Evolutionary conservation across 2,113 vertebrate species (phyloP), one percentile per base, ranked within the genome.

Genomic region (Siniperca knerii): DNA sequence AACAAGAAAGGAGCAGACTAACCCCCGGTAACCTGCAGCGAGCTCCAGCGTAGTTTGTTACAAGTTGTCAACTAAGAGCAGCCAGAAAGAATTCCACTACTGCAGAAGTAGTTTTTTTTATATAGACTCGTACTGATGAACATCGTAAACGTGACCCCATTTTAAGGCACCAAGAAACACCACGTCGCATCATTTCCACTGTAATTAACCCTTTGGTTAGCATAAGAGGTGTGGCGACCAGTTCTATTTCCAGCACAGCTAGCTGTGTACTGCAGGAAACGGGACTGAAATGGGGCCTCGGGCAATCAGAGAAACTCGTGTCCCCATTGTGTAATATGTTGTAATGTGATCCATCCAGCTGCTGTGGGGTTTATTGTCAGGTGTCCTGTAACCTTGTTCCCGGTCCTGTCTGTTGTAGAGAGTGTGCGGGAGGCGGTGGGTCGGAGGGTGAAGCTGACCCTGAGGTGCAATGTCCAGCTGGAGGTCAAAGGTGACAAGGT

Each of bases 401-500:
- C 16, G 2, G 8, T 20, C 2, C 25, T 33, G 35, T 86, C 60
- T 77, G 76, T 57, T 91, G 60, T 25, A 96, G 96, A 95, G 87
- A 95, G 96, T 2, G 93, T 98, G 84, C 97, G 96, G 93, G 98
- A 99, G 92, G 97, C 97, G 70, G 96, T 98, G 91, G 97, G 98
- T 18, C 96, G 94, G 69, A 96, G 96, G 92, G 95, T 97, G 60
- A 98, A 97, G 92, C 96, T 99, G 84, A 94, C 95, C 0, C 95
- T 98, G 90, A 97, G 96, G 94, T 96, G 96, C 94, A 97, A 93
- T 90, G 96, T 99, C 64, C 98, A 97, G 84, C 92, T 98, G 91
- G 98, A 99, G 95, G 94, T 96, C 84, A 99, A 97, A 94, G 97
- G 96, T 68, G 98, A 98, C 92, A 97, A 95, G 93, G 89, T 98